Conservation (phyloP, 2,113 vertebrate species). For the Tapirus terrestris region DNA sequence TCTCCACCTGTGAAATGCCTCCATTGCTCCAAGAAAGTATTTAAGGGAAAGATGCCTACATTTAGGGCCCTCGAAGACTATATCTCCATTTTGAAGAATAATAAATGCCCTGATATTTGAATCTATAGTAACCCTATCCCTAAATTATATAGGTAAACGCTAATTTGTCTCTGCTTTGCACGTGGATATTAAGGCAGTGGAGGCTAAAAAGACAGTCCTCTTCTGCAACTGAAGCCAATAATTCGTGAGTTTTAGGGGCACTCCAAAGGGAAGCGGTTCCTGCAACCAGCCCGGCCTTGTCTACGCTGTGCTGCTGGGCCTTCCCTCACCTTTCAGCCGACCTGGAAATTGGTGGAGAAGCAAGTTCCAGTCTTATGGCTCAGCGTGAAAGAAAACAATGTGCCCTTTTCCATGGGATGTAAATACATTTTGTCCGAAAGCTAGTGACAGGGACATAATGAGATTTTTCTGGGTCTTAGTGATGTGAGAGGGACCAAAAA, state of each 20-base stretch:
- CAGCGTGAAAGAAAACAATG: neutral
- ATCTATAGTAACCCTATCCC: neutral
- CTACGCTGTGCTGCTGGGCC: neutral
- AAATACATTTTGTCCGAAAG: neutral
- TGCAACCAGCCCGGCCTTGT: neutral
- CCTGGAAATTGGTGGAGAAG: neutral
- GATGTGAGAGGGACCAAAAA: neutral
- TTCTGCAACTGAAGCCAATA: rapidly evolving
- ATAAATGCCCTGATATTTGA: neutral
- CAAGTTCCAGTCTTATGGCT: neutral
- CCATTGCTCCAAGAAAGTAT: neutral
- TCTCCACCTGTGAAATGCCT: too few relatives aligned
- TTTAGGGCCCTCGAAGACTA: neutral
- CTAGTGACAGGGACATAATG: neutral
- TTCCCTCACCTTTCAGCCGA: neutral
- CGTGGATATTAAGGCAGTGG: rapidly evolving
- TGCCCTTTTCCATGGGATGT: rapidly evolving
- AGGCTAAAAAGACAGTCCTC: neutral
- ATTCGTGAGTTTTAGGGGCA: neutral
- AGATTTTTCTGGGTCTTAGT: neutral
- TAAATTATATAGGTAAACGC: neutral
- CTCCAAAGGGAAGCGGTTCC: neutral
- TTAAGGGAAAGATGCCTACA: neutral
- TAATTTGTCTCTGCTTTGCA: neutral
- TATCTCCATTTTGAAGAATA: neutral